phyloP scores from a whole-genome alignment of 1,140 invertebrate species.

The Bombus huntii region DNA sequence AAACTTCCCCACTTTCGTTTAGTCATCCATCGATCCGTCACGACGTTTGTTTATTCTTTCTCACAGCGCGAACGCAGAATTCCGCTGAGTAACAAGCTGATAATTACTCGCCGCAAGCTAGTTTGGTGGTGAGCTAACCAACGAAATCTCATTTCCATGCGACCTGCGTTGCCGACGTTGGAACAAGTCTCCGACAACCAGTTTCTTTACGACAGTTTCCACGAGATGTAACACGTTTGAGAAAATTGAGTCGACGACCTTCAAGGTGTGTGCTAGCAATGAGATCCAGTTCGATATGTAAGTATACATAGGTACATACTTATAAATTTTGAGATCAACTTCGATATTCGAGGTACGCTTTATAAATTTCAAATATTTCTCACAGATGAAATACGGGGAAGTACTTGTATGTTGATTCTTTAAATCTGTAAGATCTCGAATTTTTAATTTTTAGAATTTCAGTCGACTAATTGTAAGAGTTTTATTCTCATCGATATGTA shows the following conservation, averaged over 20 bases:
- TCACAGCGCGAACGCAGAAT: slow-evolving; percentile 9
- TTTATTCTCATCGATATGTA: too few relatives aligned
- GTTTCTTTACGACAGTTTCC: background rate
- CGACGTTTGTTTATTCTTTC: background rate
- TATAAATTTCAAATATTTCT: too few relatives aligned
- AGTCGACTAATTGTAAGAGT: too few relatives aligned
- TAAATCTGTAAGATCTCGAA: too few relatives aligned
- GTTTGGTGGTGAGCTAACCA: background rate
- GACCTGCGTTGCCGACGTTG: background rate
- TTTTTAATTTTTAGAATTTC: too few relatives aligned
- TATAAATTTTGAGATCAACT: background rate
- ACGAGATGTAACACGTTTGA: background rate
- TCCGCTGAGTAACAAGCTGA: slow-evolving; percentile 53
- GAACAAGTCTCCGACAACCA: background rate
- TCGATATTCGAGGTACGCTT: background rate
- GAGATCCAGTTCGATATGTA: background rate
- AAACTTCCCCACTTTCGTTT: background rate
- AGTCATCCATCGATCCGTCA: background rate
- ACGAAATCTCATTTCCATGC: slow-evolving; percentile 72
- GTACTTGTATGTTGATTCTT: too few relatives aligned
- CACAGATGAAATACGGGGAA: too few relatives aligned
- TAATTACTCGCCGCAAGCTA: slow-evolving; percentile 72
- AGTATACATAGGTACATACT: too few relatives aligned
- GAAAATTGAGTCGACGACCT: slow-evolving; percentile 65
- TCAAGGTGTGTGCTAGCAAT: slow-evolving; percentile 10